Base-by-base conservation (phyloP, 2,797 vertebrate species). In the Psittacula echo region DNA sequence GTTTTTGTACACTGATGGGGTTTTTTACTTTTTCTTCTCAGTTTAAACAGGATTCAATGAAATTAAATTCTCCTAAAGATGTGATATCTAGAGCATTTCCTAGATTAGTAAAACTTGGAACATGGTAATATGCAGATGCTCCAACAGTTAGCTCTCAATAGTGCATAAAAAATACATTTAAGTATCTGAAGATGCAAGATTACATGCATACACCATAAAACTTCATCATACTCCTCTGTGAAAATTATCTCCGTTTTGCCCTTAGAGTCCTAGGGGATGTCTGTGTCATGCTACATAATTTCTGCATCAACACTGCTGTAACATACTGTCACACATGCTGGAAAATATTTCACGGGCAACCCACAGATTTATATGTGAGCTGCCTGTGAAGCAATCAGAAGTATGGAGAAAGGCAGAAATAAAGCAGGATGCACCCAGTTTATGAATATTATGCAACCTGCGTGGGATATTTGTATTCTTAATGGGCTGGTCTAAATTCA, bases 291-390 rank as follows among this genome's bases (percentile, higher is more conserved):
- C 34, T 76, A 76, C 75, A 76, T 94, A 79, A 91, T 91, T 91
- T 82, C 90, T 94, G 39, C 21, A 34, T 58, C 60, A 4, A 7
- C 2, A 1, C 56, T 67, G 89, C 87, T 91, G 51, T 70, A 62
- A 62, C 60, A 39, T 1, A 0, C 64, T 87, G 51, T 80, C 87
- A 85, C 78, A 82, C 47, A 71, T 23, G 51, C 56, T 51, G 53
- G 72, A 91, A 85, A 8, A 19, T 53, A 65, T 91, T 90, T 92
- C 89, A 61, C 56, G 60, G 44, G n/a, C 71, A 72, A 11, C 83
- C 62, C 78, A 62, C 85, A 89, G 75, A 14, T 19, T 92, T 0
- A 0, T 48, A 45, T 85, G 56, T 30, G 41, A 95, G 30, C 78
- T 91, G 61, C 68, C 56, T 85, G 65, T 67, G 87, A 93, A 77